phyloP scores from a whole-genome alignment of 2,888 invertebrate genomes.

The Caenorhabditis sp. region DNA sequence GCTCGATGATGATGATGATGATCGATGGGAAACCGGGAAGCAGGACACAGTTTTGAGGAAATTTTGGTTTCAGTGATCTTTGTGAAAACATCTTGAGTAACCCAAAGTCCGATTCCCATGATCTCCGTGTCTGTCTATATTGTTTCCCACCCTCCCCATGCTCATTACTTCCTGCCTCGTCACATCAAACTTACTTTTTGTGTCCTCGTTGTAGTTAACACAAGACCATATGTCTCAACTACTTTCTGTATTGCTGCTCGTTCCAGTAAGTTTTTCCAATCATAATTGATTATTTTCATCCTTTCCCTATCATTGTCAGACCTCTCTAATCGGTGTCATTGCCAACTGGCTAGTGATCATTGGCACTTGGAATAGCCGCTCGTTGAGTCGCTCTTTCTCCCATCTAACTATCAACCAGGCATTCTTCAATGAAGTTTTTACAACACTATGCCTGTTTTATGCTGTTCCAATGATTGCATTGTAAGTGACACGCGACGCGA shows the following conservation, averaged over 20 bases:
- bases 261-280: conserved; percentile 10
- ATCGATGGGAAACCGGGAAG: too few relatives aligned
- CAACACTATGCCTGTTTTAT: not conserved
- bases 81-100: too few relatives aligned
- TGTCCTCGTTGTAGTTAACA: too few relatives aligned
- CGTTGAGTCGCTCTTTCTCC: conserved; percentile 22
- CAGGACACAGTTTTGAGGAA: too few relatives aligned
- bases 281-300: too few relatives aligned
- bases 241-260: not conserved
- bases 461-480: conserved; percentile 11
- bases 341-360: conserved; percentile 9
- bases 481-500: too few relatives aligned
- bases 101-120: not conserved
- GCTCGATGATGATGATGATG: too few relatives aligned
- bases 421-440: conserved; percentile 8
- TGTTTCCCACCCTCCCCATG: too few relatives aligned
- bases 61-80: too few relatives aligned
- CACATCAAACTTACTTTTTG: too few relatives aligned
- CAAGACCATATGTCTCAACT: not conserved
- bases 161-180: not conserved
- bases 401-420: conserved; percentile 26
- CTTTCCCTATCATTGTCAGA: not conserved
- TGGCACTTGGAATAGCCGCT: not conserved
- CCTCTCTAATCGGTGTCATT: not conserved
- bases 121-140: too few relatives aligned